Evolutionary conservation across 2,888 invertebrate genomes (phyloP).

Genomic region (Drosophila affinis): DNA sequence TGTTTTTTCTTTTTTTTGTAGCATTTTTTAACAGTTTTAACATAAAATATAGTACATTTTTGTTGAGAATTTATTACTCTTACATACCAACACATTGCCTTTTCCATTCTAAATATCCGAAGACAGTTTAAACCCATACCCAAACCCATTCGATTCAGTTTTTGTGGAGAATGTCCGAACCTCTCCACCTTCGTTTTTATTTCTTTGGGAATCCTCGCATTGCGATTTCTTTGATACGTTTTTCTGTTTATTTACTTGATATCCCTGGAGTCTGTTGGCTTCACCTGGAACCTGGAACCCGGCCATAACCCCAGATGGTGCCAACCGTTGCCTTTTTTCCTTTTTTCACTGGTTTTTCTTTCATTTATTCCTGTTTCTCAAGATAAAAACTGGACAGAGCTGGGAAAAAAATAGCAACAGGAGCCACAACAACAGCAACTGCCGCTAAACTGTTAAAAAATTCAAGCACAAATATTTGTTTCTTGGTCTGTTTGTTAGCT

Average conservation of each 20-base stretch:
- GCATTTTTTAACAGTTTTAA: too few relatives aligned
- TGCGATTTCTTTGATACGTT: conserved; percentile 38
- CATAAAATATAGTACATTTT: too few relatives aligned
- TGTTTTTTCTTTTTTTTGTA: too few relatives aligned
- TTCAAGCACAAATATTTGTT: conserved; percentile 76
- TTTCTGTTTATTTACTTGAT: conserved; percentile 63
- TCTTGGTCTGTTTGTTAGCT: conserved; percentile 77
- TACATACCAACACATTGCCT: not conserved
- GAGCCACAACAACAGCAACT: conserved; percentile 37
- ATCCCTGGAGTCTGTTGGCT: conserved; percentile 61
- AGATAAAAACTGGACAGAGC: conserved; percentile 47
- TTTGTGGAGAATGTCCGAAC: not conserved
- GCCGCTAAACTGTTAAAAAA: conserved; percentile 75
- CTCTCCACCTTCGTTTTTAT: not conserved
- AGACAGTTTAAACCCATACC: not conserved
- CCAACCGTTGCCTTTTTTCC: conserved; percentile 46
- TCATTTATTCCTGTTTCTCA: conserved; percentile 7
- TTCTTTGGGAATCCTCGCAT: conserved; percentile 41
- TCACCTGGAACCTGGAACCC: conserved; percentile 67
- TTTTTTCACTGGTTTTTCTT: conserved; percentile 25
- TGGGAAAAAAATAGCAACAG: conserved; percentile 33
- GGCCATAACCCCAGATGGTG: conserved; percentile 67
- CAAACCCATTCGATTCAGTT: not conserved
- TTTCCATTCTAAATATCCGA: not conserved
- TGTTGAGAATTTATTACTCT: too few relatives aligned